These are phyloP conservation scores for Euwallacea similis DNA, from an alignment of 1,140 invertebrate species.

Conservation along the genomic window DNA sequence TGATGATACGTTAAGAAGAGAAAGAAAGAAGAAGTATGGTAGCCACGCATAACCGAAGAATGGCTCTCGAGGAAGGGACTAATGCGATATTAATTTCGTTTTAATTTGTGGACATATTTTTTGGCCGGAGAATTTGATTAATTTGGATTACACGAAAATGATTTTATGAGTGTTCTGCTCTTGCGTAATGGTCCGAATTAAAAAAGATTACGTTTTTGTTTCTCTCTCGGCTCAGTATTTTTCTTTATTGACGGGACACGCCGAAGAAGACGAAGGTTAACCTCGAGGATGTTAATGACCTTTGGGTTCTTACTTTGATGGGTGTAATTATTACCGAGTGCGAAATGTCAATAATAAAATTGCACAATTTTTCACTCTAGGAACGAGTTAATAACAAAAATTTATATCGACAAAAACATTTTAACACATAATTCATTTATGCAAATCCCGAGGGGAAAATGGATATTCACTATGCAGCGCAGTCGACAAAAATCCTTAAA, in stretches of 20 bases:
- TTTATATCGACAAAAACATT: too few species aligned
- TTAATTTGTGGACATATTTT: conserved; percentile 40
- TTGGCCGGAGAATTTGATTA: conserved; percentile 31
- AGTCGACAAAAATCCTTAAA: conserved; percentile 22
- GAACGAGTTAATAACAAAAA: conserved; percentile 4
- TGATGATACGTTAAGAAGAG: conserved; percentile 21
- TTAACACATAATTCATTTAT: conserved; percentile 1
- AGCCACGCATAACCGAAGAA: conserved; percentile 28
- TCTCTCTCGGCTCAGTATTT: conserved; percentile 15
- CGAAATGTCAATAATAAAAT: conserved; percentile 29
- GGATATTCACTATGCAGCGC: conserved; percentile 12
- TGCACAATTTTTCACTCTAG: not conserved
- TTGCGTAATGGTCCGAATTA: conserved; percentile 39
- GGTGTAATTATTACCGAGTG: conserved; percentile 30
- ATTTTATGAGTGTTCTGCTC: conserved; percentile 33
- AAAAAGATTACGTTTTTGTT: conserved; percentile 41
- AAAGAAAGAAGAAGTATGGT: conserved; percentile 30
- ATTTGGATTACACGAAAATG: conserved; percentile 40
- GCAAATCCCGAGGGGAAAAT: conserved; percentile 19
- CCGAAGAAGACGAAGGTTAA: conserved; percentile 17
- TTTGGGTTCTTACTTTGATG: conserved; percentile 30
- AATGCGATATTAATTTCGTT: conserved; percentile 40
- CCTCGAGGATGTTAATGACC: conserved; percentile 35
- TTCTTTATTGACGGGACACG: conserved; percentile 27
- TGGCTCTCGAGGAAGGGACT: conserved; percentile 30